Percentiles rank a stretch among this genome's conserved stretches.
Conservation (phyloP, 2,113 vertebrate genomes). For the Larimichthys crocea region DNA sequence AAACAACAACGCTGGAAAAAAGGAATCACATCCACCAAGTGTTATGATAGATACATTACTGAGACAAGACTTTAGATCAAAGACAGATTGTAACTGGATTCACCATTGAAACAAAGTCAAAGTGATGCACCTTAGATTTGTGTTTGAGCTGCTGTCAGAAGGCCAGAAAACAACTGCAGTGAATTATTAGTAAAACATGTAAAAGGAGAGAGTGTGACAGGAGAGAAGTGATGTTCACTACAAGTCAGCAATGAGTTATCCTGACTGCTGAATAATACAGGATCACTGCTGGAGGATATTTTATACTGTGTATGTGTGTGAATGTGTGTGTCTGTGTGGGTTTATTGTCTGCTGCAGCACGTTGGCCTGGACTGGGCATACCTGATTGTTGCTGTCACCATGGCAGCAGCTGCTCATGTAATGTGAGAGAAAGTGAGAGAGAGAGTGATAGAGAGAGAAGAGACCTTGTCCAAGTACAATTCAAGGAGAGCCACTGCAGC, state of each 20-base stretch:
- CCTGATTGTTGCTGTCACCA: conserved; percentile 72
- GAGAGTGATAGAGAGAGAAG: conserved; percentile 35
- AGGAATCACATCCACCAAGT: not conserved
- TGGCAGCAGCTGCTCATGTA: conserved; percentile 70
- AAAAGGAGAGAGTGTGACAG: not conserved
- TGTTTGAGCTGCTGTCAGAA: not conserved
- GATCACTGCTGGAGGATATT: conserved; percentile 20
- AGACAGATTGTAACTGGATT: not conserved
- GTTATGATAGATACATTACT: not conserved
- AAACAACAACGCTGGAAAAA: not conserved
- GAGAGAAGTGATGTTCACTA: not conserved
- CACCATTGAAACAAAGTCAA: not conserved
- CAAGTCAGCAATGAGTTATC: not conserved
- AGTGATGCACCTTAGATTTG: not conserved
- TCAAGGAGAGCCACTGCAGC: conserved; percentile 66
- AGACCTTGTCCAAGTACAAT: conserved; percentile 53
- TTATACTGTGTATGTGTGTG: conserved; percentile 6
- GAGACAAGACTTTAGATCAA: not conserved
- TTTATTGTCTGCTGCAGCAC: conserved; percentile 58
- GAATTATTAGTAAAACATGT: not conserved
- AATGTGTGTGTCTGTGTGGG: conserved; percentile 30
- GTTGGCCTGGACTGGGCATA: conserved; percentile 51
- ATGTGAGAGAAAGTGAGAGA: conserved; percentile 39
- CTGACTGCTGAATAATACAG: conserved; percentile 20
- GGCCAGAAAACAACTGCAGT: not conserved